Conservation (phyloP, 2,888 invertebrate genomes). For the Colletes collaris region DNA sequence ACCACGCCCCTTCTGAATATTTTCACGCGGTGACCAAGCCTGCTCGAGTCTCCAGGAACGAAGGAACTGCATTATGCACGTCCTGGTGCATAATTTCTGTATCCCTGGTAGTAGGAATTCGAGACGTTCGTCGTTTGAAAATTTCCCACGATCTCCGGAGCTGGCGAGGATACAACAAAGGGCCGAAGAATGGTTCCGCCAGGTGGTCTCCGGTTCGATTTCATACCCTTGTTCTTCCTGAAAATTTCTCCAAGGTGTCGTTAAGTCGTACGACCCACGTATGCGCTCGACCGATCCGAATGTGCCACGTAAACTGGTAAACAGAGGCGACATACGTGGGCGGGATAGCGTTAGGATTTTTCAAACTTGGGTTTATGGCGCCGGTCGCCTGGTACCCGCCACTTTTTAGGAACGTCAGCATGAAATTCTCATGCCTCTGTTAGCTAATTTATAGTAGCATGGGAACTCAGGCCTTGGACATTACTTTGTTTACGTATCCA, state of each 20-base stretch:
- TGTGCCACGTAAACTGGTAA: slow-evolving; percentile 42
- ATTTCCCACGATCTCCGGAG: slow-evolving; percentile 37
- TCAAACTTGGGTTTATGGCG: no score
- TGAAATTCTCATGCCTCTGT: no score
- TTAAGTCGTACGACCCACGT: slow-evolving; percentile 43
- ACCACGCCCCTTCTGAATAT: slow-evolving; percentile 45
- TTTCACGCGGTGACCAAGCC: slow-evolving; percentile 36
- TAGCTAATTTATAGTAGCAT: no score
- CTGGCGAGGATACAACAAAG: slow-evolving; percentile 19
- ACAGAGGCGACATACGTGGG: slow-evolving; percentile 17
- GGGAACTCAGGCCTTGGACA: no score
- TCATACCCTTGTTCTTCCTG: slow-evolving; percentile 5
- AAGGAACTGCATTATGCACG: slow-evolving; percentile 43
- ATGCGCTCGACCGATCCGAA: slow-evolving; percentile 9
- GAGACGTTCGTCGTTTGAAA: slow-evolving; percentile 32
- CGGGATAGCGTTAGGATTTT: no score
- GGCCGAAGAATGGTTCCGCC: slow-evolving; percentile 31
- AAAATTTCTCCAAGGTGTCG: slow-evolving; percentile 67
- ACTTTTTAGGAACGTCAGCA: no score
- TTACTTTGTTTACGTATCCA: no score
- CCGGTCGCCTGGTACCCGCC: no score
- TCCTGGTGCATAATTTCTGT: slow-evolving; percentile 41
- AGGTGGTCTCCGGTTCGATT: slow-evolving; percentile 15
- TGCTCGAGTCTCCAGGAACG: background rate
- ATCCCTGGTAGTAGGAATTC: slow-evolving; percentile 9